Conservation (phyloP, 2,888 invertebrate genomes). For the Drosophila macrospina region DNA sequence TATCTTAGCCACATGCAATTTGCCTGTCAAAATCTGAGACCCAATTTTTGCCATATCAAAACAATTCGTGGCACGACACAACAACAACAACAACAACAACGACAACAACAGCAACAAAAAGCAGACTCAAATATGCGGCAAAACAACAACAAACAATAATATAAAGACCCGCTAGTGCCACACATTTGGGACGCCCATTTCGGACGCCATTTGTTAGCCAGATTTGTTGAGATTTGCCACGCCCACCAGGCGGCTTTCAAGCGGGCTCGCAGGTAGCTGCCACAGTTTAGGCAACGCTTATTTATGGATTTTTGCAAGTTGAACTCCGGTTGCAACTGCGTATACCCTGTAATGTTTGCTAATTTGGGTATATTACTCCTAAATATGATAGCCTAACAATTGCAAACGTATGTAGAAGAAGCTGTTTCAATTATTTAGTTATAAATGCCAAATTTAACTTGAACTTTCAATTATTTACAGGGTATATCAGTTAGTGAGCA, state of each 20-base stretch:
- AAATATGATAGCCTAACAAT: too few relatives aligned
- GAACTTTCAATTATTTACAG: too few relatives aligned
- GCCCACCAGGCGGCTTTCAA: slow-evolving; percentile 44
- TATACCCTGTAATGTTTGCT: slow-evolving; percentile 25
- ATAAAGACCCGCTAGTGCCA: slow-evolving; percentile 42
- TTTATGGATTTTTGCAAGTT: slow-evolving; percentile 51
- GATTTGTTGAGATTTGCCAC: slow-evolving; percentile 54
- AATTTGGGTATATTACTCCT: too few relatives aligned
- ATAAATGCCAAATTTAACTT: background rate
- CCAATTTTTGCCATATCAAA: slow-evolving; percentile 62
- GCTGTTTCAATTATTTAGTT: too few relatives aligned
- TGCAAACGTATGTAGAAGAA: too few relatives aligned
- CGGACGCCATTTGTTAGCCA: slow-evolving; percentile 59
- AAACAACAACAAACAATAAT: slow-evolving; percentile 1
- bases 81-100: too few relatives aligned
- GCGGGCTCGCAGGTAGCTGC: slow-evolving; percentile 55
- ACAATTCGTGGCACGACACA: slow-evolving; percentile 56
- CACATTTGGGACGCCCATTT: slow-evolving; percentile 65
- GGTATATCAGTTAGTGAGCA: slow-evolving; percentile 15
- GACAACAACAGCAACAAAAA: too few relatives aligned
- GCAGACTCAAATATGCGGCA: background rate
- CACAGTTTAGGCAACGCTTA: slow-evolving; percentile 45
- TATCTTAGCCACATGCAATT: slow-evolving; percentile 75
- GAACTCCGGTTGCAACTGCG: slow-evolving; percentile 3
- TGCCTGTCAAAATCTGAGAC: slow-evolving; percentile 69